Percentiles rank a stretch among this genome's conserved stretches.
Conservation (phyloP, 1,140 invertebrate species). For the Sesamia nonagrioides region DNA sequence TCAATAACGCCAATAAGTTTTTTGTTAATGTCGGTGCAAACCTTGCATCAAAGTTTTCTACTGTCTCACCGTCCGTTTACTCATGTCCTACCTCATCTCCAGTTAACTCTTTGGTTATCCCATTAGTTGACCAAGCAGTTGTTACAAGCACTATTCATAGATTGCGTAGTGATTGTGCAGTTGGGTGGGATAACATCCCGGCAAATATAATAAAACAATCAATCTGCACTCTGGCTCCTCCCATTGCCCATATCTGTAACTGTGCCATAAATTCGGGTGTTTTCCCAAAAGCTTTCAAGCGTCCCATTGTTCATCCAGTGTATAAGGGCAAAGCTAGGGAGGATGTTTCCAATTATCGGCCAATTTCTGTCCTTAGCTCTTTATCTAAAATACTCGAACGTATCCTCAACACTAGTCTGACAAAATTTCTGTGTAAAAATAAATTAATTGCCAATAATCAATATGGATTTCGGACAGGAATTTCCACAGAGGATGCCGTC, state of each 20-base stretch:
- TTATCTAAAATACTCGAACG: too few species aligned
- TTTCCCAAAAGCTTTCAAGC: slow-evolving; percentile 2
- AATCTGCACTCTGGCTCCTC: neutral
- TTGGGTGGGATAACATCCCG: neutral
- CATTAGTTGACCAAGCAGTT: too few species aligned
- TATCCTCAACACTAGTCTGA: too few species aligned
- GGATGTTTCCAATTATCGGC: neutral
- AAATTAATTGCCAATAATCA: neutral
- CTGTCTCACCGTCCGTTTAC: too few species aligned
- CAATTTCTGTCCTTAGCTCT: neutral
- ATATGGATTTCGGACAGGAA: too few species aligned
- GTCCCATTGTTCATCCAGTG: neutral
- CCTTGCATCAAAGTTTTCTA: too few species aligned
- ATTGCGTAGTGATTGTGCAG: neutral
- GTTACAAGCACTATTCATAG: too few species aligned
- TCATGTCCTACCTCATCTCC: too few species aligned
- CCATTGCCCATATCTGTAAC: slow-evolving; percentile 9
- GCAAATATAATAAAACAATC: neutral
- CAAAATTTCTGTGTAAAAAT: neutral
- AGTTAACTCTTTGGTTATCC: too few species aligned
- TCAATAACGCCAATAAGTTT: too few species aligned
- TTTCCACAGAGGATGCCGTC: too few species aligned
- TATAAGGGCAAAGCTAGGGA: neutral
- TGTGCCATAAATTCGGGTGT: neutral
- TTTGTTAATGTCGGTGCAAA: too few species aligned